These are phyloP conservation scores for Cynoglossus semilaevis DNA, from an alignment of 2,113 vertebrate genomes.

Conservation along the genomic window DNA sequence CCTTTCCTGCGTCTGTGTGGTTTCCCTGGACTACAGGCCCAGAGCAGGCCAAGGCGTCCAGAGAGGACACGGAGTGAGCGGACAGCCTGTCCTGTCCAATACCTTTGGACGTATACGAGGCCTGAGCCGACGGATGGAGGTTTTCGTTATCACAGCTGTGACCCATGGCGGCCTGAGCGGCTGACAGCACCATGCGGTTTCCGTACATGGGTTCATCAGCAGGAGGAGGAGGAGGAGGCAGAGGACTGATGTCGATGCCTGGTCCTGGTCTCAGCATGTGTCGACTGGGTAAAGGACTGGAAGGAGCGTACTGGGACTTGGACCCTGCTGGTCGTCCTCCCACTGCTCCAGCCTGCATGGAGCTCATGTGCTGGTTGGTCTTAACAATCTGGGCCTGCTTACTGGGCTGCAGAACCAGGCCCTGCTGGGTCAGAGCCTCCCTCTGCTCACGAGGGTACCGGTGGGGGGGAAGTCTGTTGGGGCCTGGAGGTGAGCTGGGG, in stretches of 20 bases:
- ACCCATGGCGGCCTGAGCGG: constrained; percentile 41
- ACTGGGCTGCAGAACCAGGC: constrained; percentile 83
- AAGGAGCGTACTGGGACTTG: constrained; percentile 82
- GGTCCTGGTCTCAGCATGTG: constrained; percentile 72
- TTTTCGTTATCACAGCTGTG: constrained; percentile 68
- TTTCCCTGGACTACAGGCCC: constrained; percentile 32
- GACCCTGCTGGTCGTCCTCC: constrained; percentile 37
- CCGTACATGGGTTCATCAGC: constrained; percentile 57
- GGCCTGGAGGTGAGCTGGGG: constrained; percentile 76
- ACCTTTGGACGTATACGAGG: constrained; percentile 71
- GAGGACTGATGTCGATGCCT: constrained; percentile 76
- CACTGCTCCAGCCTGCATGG: constrained; percentile 63
- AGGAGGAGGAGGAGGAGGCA: constrained; percentile 40
- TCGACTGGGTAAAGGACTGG: constrained; percentile 82
- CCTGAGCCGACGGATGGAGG: constrained; percentile 39
- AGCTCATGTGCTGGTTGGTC: constrained; percentile 89
- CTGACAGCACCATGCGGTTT: constrained; percentile 66
- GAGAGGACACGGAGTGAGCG: constrained; percentile 66
- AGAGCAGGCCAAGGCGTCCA: constrained; percentile 64
- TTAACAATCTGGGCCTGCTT: constrained; percentile 97
- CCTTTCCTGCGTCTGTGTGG: constrained; percentile 41
- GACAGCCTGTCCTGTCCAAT: constrained; percentile 69
- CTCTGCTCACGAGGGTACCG: constrained; percentile 76
- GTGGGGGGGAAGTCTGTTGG: constrained; percentile 67
- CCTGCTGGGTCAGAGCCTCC: constrained; percentile 81